Conservation (phyloP, 2,113 vertebrate genomes). For the Perca flavescens region DNA sequence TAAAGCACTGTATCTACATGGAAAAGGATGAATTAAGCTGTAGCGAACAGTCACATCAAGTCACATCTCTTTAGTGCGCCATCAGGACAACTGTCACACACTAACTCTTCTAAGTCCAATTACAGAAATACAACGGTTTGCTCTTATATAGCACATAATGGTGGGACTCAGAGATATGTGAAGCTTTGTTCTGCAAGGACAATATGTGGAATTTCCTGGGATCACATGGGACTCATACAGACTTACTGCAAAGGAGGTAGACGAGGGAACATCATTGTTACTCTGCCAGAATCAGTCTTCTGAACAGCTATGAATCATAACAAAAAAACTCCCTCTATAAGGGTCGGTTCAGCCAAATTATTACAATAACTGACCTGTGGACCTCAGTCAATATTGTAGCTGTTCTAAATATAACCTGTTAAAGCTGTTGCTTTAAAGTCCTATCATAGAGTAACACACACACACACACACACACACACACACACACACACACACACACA, state of each 20-base stretch:
- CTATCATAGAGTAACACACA: background rate
- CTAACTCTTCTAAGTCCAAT: conserved; percentile 23
- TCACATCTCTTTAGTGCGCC: background rate
- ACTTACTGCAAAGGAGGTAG: conserved; percentile 1
- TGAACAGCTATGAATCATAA: conserved; percentile 1
- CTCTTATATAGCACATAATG: background rate
- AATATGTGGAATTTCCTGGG: conserved; percentile 6
- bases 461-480: no score
- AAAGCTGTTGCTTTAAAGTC: background rate
- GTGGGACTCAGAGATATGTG: background rate
- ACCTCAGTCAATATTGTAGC: background rate
- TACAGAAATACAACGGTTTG: conserved; percentile 17
- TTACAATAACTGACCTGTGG: background rate
- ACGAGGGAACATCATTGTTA: background rate
- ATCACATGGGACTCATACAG: conserved; percentile 14
- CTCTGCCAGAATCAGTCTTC: background rate
- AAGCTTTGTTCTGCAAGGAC: conserved; percentile 9
- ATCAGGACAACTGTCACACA: background rate
- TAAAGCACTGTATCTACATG: conserved; percentile 5
- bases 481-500: no score
- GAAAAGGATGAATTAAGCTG: background rate
- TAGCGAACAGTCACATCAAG: background rate
- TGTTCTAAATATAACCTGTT: background rate
- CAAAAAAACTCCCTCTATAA: background rate
- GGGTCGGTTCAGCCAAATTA: background rate